Evolutionary conservation across 2,113 vertebrate species (phyloP).

Genomic region (Burhinus bistriatus): DNA sequence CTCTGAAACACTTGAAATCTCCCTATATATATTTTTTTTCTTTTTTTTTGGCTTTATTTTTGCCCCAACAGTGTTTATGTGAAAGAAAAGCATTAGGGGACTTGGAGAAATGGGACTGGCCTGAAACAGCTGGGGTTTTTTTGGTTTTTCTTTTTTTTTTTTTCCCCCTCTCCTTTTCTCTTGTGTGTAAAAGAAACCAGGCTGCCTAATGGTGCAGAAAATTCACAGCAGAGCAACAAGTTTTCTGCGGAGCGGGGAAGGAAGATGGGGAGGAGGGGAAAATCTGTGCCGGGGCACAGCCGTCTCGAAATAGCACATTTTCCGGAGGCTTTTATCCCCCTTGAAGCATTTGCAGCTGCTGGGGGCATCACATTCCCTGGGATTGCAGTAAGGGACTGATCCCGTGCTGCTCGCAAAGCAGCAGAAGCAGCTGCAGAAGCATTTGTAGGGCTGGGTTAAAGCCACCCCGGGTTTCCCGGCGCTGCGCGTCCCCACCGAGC

Average conservation of each 20-base stretch:
- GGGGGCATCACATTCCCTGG: background rate
- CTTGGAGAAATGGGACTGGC: background rate
- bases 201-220: slow-evolving; percentile 47
- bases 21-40: background rate
- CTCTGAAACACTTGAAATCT: background rate
- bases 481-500: accelerated
- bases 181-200: background rate
- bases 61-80: background rate
- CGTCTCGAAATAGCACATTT: slow-evolving; percentile 37
- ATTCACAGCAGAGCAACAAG: slow-evolving; percentile 21
- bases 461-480: background rate
- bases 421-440: background rate
- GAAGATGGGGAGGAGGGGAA: slow-evolving; percentile 20
- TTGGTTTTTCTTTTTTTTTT: accelerated
- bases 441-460: background rate
- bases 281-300: background rate
- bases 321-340: background rate
- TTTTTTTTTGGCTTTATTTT: background rate
- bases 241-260: background rate
- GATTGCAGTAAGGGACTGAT: background rate
- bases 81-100: background rate
- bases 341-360: slow-evolving; percentile 43
- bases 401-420: background rate
- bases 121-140: background rate
- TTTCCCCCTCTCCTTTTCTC: accelerated